Conservation (phyloP, 2,113 vertebrate species). For the Ia io region DNA sequence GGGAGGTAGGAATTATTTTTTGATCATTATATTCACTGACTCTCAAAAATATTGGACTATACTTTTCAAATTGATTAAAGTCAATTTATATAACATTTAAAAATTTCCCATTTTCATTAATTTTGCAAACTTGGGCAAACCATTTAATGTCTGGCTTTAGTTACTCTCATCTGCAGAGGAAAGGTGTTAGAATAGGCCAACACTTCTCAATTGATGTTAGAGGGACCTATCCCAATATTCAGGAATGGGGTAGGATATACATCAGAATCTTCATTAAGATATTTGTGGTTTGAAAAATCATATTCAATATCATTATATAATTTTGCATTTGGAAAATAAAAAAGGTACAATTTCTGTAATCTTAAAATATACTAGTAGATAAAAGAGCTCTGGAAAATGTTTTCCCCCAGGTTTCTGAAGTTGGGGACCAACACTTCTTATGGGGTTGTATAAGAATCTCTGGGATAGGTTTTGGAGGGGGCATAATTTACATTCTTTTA, state of each 20-base stretch:
- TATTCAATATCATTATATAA: background rate
- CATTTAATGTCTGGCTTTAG: background rate
- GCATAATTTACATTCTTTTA: background rate
- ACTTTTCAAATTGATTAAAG: constrained; percentile 22
- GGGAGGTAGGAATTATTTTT: background rate
- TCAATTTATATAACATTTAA: background rate
- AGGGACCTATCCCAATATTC: background rate
- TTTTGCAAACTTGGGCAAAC: background rate
- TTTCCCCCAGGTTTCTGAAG: background rate
- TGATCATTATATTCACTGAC: background rate
- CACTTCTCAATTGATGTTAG: background rate
- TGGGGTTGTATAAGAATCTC: background rate
- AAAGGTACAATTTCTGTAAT: background rate
- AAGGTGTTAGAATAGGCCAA: background rate
- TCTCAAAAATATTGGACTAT: constrained; percentile 13
- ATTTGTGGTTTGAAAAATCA: background rate
- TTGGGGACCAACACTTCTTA: background rate
- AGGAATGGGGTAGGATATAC: background rate
- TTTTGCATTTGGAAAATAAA: background rate
- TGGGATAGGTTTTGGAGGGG: background rate
- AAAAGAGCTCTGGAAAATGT: background rate
- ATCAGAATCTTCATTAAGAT: background rate
- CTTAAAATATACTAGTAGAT: background rate
- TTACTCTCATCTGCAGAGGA: background rate
- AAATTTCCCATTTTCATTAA: background rate